Percentiles rank a stretch among this genome's conserved stretches.
Conservation (phyloP, 30 jellyfish, hydroid and myxozoan genomes). For the Haliclystus octoradiatus region DNA sequence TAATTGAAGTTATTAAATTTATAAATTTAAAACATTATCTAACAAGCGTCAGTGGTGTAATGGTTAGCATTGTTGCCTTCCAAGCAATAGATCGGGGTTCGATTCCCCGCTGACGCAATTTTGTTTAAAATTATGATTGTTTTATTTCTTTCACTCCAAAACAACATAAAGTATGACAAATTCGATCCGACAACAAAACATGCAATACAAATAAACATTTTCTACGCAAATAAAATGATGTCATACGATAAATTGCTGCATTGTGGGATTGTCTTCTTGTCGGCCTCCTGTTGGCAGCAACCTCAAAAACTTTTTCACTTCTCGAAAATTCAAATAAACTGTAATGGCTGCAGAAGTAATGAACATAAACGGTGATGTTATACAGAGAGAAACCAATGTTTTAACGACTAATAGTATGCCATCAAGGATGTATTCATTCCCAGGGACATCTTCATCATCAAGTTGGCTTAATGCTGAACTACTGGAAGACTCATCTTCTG, state of each 20-base stretch:
- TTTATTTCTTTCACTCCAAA: too few relatives aligned
- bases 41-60: background rate
- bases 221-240: too few relatives aligned
- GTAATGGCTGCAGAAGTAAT: background rate
- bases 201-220: too few relatives aligned
- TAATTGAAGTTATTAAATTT: too few relatives aligned
- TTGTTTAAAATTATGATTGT: too few relatives aligned
- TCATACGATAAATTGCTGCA: too few relatives aligned
- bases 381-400: background rate
- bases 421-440: background rate
- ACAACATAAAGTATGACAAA: background rate
- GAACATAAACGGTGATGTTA: background rate
- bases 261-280: background rate
- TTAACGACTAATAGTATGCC: background rate
- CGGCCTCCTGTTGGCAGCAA: background rate
- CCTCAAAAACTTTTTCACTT: too few relatives aligned
- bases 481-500: too few relatives aligned
- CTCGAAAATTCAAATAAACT: background rate
- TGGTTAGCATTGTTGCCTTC: slow-evolving; percentile 1
- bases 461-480: background rate
- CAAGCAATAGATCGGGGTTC: slow-evolving; percentile 2
- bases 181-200: background rate
- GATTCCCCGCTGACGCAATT: background rate
- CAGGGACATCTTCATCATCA: background rate
- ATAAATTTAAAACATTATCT: too few relatives aligned